Base-by-base conservation (phyloP, 2,113 vertebrate genomes). In the Chaetodon trifascialis region DNA sequence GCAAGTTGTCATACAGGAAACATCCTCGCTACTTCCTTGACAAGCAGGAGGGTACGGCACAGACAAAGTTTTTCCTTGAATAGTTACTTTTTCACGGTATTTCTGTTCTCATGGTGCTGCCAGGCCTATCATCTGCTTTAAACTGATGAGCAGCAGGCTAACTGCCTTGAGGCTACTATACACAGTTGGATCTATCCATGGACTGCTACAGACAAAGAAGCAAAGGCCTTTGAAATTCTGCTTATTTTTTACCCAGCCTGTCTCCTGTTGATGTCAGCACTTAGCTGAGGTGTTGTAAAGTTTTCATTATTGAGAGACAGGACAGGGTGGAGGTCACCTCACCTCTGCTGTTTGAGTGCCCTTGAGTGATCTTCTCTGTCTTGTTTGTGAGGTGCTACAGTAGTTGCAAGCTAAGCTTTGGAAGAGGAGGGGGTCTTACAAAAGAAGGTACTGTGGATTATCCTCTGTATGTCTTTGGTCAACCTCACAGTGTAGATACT, bases 141-240 rank as follows among this genome's bases (percentile, higher is more conserved):
- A 55, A 74, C 63, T 73, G 75, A 73, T 68, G 62, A 67, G 67
- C 69, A 52, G 19, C 54, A 55, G 59, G 54, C 19, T 34, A 36
- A 10, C 62, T 46, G 46, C 55, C 76, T 19, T 23, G 25, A 63
- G 82, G 36, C 40, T 68, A 19, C 2, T 30, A 30, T 64, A 36
- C 66, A 34, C 36, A 19, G 69, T 52, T 77, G 36, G 25, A 51
- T 52, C 54, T 60, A 83, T 51, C 44, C 9, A n/a, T 52, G 47
- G 47, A 62, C 60, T 84, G 56, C 55, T 25, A 73, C 55, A 63
- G 63, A 40, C 55, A 49, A 11, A 25, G 54, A 49, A 65, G 46
- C 34, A 51, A 63, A 69, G n/a, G 19, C 44, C n/a, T 42, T 11
- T 64, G 23, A 59, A 79, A 67, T 54, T 19, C 73, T 19, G 11